phyloP scores from a whole-genome alignment of 1,140 invertebrate genomes.

The Drosophila tropicalis region DNA sequence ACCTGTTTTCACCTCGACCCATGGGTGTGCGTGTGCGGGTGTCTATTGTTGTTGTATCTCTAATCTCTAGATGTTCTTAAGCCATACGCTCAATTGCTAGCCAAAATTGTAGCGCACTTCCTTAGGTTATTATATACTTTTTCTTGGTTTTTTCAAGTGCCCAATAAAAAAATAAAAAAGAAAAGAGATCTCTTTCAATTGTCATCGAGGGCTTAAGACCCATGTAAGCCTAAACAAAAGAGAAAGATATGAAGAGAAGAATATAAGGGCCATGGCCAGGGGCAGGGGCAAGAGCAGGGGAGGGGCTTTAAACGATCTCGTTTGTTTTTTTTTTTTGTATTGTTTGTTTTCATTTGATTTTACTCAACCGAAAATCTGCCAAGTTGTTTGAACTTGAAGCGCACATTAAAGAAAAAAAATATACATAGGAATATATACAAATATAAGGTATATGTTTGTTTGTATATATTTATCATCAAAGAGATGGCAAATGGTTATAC shows the following conservation, averaged over 20 bases:
- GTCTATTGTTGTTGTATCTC: not conserved
- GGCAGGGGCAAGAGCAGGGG: too few species aligned
- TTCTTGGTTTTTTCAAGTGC: not conserved
- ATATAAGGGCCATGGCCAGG: too few species aligned
- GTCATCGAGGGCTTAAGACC: slow-evolving; percentile 25
- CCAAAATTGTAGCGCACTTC: slow-evolving; percentile 49
- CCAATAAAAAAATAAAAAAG: not conserved
- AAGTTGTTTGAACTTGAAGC: slow-evolving; percentile 54
- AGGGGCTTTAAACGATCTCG: not conserved
- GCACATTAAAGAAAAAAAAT: slow-evolving; percentile 34
- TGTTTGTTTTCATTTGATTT: slow-evolving; percentile 46
- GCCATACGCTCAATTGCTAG: slow-evolving; percentile 38
- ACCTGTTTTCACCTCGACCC: slow-evolving; percentile 35
- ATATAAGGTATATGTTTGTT: slow-evolving; percentile 2
- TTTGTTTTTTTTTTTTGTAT: slow-evolving; percentile 24
- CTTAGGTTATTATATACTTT: slow-evolving; percentile 2
- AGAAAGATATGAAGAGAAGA: not conserved
- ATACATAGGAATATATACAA: not conserved
- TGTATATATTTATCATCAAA: slow-evolving; percentile 53
- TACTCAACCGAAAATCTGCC: slow-evolving; percentile 46
- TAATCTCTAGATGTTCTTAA: not conserved
- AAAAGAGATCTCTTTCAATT: slow-evolving; percentile 10
- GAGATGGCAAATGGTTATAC: slow-evolving; percentile 35
- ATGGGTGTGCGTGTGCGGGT: not conserved
- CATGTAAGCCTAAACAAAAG: slow-evolving; percentile 28